Conservation (phyloP, 2,888 invertebrate species). For the Melinopterus prodromus region DNA sequence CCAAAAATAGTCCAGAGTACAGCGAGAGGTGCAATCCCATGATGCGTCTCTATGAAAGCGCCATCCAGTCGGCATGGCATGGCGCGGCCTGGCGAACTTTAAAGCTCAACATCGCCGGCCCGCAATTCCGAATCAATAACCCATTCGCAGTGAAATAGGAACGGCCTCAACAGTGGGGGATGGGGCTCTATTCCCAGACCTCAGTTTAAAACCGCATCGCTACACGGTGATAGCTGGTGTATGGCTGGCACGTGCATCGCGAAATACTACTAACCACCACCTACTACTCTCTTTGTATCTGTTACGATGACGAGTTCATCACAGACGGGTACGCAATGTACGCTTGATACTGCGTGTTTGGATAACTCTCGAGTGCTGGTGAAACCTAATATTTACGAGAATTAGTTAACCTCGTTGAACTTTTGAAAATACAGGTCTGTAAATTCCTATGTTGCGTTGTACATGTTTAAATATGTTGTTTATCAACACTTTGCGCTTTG, state of each 20-base stretch:
- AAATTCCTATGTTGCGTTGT: not conserved
- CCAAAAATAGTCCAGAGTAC: not conserved
- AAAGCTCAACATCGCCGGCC: conserved; percentile 29
- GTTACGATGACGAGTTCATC: not conserved
- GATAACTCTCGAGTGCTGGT: not conserved
- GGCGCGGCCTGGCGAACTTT: not conserved
- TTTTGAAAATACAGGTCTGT: not conserved
- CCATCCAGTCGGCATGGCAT: not conserved
- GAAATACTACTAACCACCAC: not conserved
- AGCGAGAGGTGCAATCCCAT: conserved; percentile 22
- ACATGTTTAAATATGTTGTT: not conserved
- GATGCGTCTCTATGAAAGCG: not conserved
- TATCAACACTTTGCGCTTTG: not conserved
- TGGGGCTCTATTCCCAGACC: conserved; percentile 36
- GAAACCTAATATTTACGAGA: not conserved
- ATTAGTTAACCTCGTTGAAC: not conserved
- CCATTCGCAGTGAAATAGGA: conserved; percentile 29
- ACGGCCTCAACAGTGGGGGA: conserved; percentile 11
- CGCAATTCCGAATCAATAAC: conserved; percentile 35
- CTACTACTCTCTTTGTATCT: not conserved
- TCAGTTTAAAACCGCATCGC: conserved; percentile 13
- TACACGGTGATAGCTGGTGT: not conserved
- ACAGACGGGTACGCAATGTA: not conserved
- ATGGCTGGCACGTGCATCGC: conserved; percentile 13
- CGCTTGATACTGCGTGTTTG: not conserved